phyloP scores from a whole-genome alignment of 2,888 invertebrate species.

The Cordilura impudica region DNA sequence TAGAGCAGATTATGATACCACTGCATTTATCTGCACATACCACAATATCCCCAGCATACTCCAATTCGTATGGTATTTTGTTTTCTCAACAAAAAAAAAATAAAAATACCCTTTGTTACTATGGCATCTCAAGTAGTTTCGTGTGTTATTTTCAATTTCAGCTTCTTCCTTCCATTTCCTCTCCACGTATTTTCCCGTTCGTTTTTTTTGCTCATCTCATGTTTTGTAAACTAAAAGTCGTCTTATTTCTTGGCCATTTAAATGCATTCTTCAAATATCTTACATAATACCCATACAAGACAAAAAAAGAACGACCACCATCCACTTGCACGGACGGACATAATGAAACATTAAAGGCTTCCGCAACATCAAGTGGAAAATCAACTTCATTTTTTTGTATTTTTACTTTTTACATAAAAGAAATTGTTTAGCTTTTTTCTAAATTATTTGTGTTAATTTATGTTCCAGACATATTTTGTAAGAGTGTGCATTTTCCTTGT shows the following conservation, averaged over 20 bases:
- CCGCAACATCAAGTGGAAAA: conserved; percentile 44
- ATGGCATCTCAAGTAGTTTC: background rate
- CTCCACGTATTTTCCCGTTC: background rate
- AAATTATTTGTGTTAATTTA: conserved; percentile 6
- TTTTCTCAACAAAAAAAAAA: background rate
- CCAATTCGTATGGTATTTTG: conserved; percentile 10
- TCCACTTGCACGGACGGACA: background rate
- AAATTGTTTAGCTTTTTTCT: background rate
- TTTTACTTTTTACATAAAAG: background rate
- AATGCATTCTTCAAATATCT: conserved; percentile 28
- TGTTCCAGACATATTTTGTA: background rate
- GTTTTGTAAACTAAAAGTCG: background rate
- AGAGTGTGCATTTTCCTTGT: background rate
- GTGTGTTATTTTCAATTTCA: background rate
- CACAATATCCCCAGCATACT: background rate
- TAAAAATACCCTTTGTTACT: conserved; percentile 8
- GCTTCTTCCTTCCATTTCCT: background rate
- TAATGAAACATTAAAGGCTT: conserved; percentile 21
- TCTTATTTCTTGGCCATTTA: conserved; percentile 26
- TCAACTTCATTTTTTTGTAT: background rate
- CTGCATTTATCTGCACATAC: too few species aligned
- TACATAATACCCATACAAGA: conserved; percentile 40
- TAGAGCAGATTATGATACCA: background rate
- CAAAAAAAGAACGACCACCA: conserved; percentile 16
- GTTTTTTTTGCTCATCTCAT: too few species aligned